Evolutionary conservation across 1,140 invertebrate species (phyloP), one percentile per base, ranked within the genome.

Genomic region (Aporrectodea caliginosa): DNA sequence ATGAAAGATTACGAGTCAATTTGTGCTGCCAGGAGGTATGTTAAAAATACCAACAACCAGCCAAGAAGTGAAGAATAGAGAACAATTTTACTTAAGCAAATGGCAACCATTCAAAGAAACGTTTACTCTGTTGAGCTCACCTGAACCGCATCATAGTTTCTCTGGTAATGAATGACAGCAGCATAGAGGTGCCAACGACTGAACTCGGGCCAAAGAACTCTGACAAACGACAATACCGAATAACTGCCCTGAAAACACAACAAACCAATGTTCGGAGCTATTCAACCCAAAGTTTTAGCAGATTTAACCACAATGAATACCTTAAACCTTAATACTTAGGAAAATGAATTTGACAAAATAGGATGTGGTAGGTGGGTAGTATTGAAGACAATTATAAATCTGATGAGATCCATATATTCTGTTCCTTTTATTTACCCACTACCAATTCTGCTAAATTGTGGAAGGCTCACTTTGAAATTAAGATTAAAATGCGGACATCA

Each of bases 141-240:
- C 84, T 85, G 75, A 31, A 87, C 80, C 72, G 83, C 82, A 33
- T 82, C 43, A 79, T 85, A 84, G 80, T 88, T 88, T 73, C 86
- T 83, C 89, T 98, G 96, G 87, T 94, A 98, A 84, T 93, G 91
- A 84, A 98, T 92, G 74, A 98, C 91, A 27, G 93, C 94, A 30
- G 88, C 90, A 82, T 97, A 89, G 33, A 98, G 90, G 89, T 97
- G 92, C 95, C 95, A 98, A 70, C 96, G 91, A 72, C 91, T 92
- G 84, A 98, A 96, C 85, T 98, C 95, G 29, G 97, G 96, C 96
- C 96, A 98, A 29, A 98, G 88, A 1, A 94, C 92, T 91, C 84
- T 84, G 0, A 88, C 83, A 83, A 89, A 89, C 2, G 86, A 87
- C 70, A 89, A 82, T 71, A 85, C 85, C 35, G 84, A 86, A 81